These are phyloP conservation scores for Excalfactoria chinensis DNA, from an alignment of 2,113 vertebrate genomes.

Conservation along the genomic window DNA sequence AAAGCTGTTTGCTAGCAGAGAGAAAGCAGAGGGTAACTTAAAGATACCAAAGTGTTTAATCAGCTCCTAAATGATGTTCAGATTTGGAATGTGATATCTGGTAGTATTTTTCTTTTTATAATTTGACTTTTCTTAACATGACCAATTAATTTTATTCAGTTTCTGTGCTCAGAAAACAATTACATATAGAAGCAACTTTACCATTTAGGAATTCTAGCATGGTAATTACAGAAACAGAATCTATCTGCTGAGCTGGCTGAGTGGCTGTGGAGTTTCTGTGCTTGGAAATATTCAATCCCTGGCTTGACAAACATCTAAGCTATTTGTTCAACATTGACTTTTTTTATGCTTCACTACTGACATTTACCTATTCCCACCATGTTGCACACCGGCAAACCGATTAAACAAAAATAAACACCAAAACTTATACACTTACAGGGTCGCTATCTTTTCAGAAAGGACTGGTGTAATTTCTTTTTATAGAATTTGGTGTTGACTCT, in stretches of 20 bases:
- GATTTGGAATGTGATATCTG: background rate
- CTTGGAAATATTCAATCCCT: background rate
- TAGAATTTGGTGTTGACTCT: background rate
- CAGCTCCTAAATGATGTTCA: rapidly evolving
- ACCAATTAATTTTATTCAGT: background rate
- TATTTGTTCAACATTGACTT: rapidly evolving
- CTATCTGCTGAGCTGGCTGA: background rate
- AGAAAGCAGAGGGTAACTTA: background rate
- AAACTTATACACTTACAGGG: background rate
- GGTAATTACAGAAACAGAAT: background rate
- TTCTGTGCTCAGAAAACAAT: background rate
- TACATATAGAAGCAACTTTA: background rate
- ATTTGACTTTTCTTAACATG: background rate
- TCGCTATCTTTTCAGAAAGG: background rate
- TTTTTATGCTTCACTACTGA: background rate
- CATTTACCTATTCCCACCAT: background rate
- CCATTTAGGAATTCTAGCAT: background rate
- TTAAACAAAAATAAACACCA: rapidly evolving
- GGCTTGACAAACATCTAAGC: background rate
- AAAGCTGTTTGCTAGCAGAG: background rate
- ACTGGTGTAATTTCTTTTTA: background rate
- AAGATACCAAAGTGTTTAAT: background rate
- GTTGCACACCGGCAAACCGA: rapidly evolving
- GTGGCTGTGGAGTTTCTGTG: background rate
- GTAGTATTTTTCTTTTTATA: background rate